A percentile compares a stretch with the other conserved stretches of the same genome.
These are phyloP conservation scores for Solen grandis DNA, from an alignment of 1,140 invertebrate species.

Conservation along the genomic window DNA sequence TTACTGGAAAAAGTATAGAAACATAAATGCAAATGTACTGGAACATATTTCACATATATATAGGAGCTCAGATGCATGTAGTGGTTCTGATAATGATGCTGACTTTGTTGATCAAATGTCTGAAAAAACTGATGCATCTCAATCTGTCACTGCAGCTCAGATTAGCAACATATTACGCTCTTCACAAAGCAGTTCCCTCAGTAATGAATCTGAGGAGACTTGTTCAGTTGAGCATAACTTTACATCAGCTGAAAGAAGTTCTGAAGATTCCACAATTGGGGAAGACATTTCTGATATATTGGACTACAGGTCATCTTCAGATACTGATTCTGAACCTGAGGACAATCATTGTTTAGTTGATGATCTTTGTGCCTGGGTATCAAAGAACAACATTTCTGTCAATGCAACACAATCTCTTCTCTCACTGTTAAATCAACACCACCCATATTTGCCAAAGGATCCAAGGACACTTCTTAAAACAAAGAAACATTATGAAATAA, in stretches of 20 bases:
- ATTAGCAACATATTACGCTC: no score
- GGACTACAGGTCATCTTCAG: neutral
- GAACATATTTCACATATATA: neutral
- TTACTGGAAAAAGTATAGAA: neutral
- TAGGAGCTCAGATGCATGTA: neutral
- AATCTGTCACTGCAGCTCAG: neutral
- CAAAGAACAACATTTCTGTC: slow-evolving; percentile 25
- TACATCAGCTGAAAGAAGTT: neutral
- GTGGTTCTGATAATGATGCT: neutral
- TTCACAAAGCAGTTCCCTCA: no score
- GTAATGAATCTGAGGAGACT: no score
- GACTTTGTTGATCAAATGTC: neutral
- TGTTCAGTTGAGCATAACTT: neutral
- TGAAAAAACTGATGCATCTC: neutral
- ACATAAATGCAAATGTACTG: neutral
- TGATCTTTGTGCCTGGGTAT: slow-evolving; percentile 19
- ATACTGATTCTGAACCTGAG: neutral
- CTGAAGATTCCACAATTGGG: neutral
- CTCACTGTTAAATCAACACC: slow-evolving; percentile 20
- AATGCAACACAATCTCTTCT: slow-evolving; percentile 33
- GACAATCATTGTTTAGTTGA: neutral
- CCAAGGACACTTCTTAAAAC: slow-evolving; percentile 54
- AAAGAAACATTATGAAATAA: slow-evolving; percentile 23
- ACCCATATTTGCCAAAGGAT: slow-evolving; percentile 54
- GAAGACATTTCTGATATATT: neutral